Percentiles rank a stretch among this genome's conserved stretches.
Conservation (phyloP, 2,888 invertebrate species). For the Diaprepes abbreviatus region DNA sequence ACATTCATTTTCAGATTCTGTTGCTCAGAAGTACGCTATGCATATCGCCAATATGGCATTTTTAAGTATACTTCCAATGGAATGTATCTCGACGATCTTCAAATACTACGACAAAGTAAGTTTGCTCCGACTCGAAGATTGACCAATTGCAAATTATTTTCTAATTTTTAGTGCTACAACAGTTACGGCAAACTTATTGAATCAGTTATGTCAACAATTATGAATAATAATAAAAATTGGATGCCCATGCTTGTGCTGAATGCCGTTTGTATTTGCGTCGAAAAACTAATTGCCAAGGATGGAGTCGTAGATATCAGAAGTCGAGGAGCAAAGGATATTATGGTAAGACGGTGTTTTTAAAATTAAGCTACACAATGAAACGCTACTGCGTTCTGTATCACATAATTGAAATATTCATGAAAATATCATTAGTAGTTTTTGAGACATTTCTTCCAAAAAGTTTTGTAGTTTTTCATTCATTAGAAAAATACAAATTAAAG, state of each 20-base stretch:
- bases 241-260: neutral
- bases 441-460: no score
- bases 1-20: conserved; percentile 15
- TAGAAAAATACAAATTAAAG: no score
- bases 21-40: conserved; percentile 12
- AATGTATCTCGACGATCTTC: conserved; percentile 8
- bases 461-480: no score
- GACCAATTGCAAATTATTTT: neutral
- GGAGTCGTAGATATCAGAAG: conserved; percentile 18
- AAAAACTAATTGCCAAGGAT: neutral
- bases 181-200: conserved; percentile 24
- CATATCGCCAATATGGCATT: conserved; percentile 21
- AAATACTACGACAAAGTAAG: conserved; percentile 34
- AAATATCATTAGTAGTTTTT: no score
- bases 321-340: conserved; percentile 13
- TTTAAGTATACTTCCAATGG: conserved; percentile 21
- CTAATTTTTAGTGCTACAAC: conserved; percentile 24
- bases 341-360: conserved; percentile 20
- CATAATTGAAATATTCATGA: no score
- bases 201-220: neutral
- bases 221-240: neutral
- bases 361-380: no score
- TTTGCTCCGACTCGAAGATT: neutral
- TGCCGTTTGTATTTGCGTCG: neutral
- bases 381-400: no score